phyloP scores from a whole-genome alignment of 1,140 invertebrate species.

The Leptinotarsa texana region DNA sequence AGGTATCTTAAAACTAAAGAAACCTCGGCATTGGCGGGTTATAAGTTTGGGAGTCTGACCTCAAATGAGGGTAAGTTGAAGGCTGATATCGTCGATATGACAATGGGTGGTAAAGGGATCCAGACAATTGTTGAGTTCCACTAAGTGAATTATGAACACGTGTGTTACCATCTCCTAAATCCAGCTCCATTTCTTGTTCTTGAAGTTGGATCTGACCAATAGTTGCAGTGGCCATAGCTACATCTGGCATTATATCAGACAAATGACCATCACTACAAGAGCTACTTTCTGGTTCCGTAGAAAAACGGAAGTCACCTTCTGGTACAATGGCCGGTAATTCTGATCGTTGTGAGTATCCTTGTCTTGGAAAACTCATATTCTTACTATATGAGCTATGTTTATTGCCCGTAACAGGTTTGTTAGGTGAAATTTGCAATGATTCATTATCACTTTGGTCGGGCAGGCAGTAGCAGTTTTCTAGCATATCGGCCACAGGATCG shows the following conservation, averaged over 20 bases:
- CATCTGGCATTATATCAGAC: conserved; percentile 84
- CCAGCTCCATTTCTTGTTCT: conserved; percentile 67
- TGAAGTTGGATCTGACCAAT: conserved; percentile 72
- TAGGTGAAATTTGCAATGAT: conserved; percentile 40
- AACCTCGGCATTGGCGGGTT: conserved; percentile 39
- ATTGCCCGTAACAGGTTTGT: conserved; percentile 33
- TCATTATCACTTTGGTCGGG: conserved; percentile 47
- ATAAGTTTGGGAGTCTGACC: conserved; percentile 46
- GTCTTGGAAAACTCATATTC: conserved; percentile 66
- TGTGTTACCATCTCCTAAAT: conserved; percentile 76
- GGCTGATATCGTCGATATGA: conserved; percentile 46
- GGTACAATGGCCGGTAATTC: conserved; percentile 54
- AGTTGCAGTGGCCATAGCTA: conserved; percentile 83
- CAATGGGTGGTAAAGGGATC: conserved; percentile 40
- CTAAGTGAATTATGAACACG: conserved; percentile 54
- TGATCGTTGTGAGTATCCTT: conserved; percentile 48
- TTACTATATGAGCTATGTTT: conserved; percentile 52
- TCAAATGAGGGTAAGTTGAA: conserved; percentile 47
- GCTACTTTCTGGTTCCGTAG: conserved; percentile 61
- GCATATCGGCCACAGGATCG: conserved; percentile 84
- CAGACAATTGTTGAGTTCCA: conserved; percentile 30
- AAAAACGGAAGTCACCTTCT: conserved; percentile 54
- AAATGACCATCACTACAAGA: conserved; percentile 70
- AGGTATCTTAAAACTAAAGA: conserved; percentile 41
- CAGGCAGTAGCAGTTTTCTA: conserved; percentile 63